A percentile compares a stretch with the other conserved stretches of the same genome.
Evolutionary conservation across 2,797 vertebrate genomes (phyloP).

Genomic region (Limnodromus scolopaceus): DNA sequence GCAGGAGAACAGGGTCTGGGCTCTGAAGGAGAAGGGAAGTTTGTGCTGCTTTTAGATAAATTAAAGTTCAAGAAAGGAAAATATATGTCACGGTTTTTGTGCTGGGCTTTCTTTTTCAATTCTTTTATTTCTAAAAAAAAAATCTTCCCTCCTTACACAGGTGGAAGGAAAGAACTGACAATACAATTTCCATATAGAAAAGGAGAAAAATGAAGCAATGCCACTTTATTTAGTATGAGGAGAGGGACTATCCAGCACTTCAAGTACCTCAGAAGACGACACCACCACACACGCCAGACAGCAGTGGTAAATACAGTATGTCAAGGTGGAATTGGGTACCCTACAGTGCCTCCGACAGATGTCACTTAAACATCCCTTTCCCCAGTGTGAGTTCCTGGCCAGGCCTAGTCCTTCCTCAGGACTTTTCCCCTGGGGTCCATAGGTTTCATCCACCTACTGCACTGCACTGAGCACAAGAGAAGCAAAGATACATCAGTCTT

Average conservation of each 20-base stretch:
- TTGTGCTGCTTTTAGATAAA: background rate
- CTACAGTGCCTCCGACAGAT: slow-evolving; percentile 6
- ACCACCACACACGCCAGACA: background rate
- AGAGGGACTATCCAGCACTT: background rate
- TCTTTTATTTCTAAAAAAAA: background rate
- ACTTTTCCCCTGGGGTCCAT: background rate
- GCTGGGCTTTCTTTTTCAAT: background rate
- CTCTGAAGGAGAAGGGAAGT: background rate
- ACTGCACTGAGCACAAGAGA: background rate
- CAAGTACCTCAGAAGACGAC: slow-evolving; percentile 35
- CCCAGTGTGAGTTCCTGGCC: background rate
- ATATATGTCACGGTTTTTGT: accelerated
- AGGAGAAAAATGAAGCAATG: background rate
- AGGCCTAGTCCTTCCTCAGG: background rate
- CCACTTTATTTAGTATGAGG: background rate
- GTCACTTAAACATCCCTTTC: slow-evolving; percentile 24
- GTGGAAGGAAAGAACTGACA: background rate
- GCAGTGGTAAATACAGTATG: background rate
- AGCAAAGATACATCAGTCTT: background rate
- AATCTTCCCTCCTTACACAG: background rate
- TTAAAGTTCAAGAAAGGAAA: background rate
- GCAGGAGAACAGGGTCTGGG: background rate
- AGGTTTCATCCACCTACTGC: background rate
- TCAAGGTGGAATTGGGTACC: background rate
- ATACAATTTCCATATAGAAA: background rate